Evolutionary conservation across 1,140 invertebrate genomes (phyloP).

Genomic region (Ips typographus): DNA sequence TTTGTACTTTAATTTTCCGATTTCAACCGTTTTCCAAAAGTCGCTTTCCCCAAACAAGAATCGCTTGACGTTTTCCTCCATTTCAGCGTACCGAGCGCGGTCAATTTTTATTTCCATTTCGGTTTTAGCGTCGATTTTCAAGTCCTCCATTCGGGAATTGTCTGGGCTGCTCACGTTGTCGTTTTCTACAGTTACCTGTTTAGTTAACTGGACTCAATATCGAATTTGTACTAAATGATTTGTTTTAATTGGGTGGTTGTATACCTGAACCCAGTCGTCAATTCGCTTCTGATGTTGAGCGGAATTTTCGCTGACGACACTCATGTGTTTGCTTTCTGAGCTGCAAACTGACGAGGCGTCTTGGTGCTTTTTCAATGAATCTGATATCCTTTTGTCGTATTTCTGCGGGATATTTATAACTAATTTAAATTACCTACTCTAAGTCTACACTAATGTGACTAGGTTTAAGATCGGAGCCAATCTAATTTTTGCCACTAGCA

Average conservation of each 20-base stretch:
- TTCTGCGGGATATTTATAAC: background rate
- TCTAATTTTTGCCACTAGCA: too few species aligned
- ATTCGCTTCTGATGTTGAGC: constrained; percentile 45
- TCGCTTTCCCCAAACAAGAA: constrained; percentile 50
- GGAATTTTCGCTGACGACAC: constrained; percentile 40
- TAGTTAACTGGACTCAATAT: background rate
- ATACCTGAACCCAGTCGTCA: constrained; percentile 45
- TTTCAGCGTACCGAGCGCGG: constrained; percentile 45
- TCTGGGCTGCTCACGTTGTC: constrained; percentile 38
- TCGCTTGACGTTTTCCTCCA: constrained; percentile 50
- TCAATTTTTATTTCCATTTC: constrained; percentile 47
- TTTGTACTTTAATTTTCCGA: constrained; percentile 45
- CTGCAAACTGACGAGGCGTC: constrained; percentile 35
- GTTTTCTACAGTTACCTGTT: constrained; percentile 39
- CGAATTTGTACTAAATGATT: too few species aligned
- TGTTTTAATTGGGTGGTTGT: background rate
- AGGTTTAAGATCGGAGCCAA: too few species aligned
- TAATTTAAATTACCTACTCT: too few species aligned
- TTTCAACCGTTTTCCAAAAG: constrained; percentile 47
- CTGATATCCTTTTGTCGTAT: background rate
- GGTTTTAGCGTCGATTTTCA: constrained; percentile 12
- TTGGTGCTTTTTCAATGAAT: too few species aligned
- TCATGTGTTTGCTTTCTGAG: constrained; percentile 37
- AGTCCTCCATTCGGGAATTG: constrained; percentile 40
- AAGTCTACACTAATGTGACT: too few species aligned